phyloP scores from a whole-genome alignment of 2,888 invertebrate species.

The Lissocephala sabroskyi region DNA sequence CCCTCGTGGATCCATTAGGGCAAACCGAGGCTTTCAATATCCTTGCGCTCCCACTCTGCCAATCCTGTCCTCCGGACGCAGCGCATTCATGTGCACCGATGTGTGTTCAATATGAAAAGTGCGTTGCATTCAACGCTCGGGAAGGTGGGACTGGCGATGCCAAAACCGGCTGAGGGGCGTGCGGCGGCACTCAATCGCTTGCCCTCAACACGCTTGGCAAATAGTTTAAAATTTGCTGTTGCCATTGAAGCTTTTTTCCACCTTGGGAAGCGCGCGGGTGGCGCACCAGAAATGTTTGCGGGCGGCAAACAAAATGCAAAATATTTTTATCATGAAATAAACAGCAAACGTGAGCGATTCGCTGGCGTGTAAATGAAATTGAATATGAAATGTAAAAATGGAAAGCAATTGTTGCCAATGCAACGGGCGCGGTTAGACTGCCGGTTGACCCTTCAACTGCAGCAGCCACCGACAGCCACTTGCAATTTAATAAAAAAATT shows the following conservation, averaged over 20 bases:
- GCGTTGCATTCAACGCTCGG: constrained; percentile 6
- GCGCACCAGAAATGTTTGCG: constrained; percentile 24
- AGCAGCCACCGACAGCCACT: constrained; percentile 4
- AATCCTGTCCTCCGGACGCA: not conserved
- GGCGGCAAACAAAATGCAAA: constrained; percentile 28
- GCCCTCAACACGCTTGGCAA: constrained; percentile 9
- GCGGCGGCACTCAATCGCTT: not conserved
- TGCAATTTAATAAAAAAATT: constrained; percentile 24
- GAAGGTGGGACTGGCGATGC: too few relatives aligned
- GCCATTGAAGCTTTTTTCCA: constrained; percentile 27
- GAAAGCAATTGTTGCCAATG: constrained; percentile 14
- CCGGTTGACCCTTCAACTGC: not conserved
- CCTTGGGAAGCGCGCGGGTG: not conserved
- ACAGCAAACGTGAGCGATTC: not conserved
- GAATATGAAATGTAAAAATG: constrained; percentile 21
- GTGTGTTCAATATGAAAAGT: constrained; percentile 36
- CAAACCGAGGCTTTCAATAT: too few relatives aligned
- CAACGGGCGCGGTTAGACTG: constrained; percentile 4
- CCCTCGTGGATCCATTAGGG: too few relatives aligned
- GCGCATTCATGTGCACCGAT: constrained; percentile 47
- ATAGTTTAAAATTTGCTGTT: constrained; percentile 35
- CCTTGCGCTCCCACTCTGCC: too few relatives aligned
- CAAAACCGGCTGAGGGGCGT: not conserved
- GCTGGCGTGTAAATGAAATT: constrained; percentile 18
- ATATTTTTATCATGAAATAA: constrained; percentile 21